Conservation (phyloP, 2,113 vertebrate species). For the Lutjanus erythropterus region DNA sequence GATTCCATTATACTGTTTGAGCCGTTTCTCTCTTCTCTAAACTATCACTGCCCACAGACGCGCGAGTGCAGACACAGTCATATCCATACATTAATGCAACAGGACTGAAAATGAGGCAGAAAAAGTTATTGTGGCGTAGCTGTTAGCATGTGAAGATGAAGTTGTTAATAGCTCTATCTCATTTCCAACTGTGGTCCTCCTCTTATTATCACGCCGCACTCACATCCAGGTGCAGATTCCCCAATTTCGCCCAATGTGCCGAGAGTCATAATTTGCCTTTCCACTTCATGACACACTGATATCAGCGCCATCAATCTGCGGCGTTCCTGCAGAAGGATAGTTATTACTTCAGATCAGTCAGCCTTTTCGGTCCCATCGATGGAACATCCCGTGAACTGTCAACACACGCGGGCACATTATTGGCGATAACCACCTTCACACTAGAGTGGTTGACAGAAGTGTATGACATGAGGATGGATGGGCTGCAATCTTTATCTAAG, state of each 20-base stretch:
- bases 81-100: not conserved
- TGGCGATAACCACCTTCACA: constrained; percentile 69
- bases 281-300: constrained; percentile 56
- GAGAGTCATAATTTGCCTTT: constrained; percentile 71
- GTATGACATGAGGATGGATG: constrained; percentile 44
- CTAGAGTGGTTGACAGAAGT: constrained; percentile 24
- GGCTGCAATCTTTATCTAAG: constrained; percentile 5
- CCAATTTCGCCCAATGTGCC: constrained; percentile 51
- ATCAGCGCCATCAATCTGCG: constrained; percentile 70
- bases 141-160: constrained; percentile 11
- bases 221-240: constrained; percentile 39
- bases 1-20: constrained; percentile 7
- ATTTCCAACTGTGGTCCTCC: not conserved
- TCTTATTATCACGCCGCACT: constrained; percentile 12
- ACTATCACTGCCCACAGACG: not conserved
- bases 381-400: constrained; percentile 48
- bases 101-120: not conserved
- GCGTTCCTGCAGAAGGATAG: constrained; percentile 26
- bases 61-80: not conserved
- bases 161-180: constrained; percentile 32
- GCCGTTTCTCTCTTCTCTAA: not conserved
- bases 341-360: constrained; percentile 66
- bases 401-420: constrained; percentile 52
- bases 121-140: too few relatives aligned
- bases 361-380: constrained; percentile 53